Conservation (phyloP, 2,888 invertebrate species). For the Nemoura dubitans region DNA sequence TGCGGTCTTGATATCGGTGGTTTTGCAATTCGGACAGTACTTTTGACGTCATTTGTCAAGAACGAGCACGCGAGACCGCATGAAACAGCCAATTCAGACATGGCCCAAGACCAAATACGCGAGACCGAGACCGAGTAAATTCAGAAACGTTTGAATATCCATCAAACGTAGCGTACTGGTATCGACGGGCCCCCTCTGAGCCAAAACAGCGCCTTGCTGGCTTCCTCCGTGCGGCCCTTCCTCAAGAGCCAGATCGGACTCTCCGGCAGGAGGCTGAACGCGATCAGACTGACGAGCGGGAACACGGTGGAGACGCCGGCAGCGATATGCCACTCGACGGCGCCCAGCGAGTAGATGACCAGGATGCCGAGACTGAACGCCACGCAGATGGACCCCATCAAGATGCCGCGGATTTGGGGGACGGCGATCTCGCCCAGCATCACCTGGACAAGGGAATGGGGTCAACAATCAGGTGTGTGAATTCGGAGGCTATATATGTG, state of each 20-base stretch:
- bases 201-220: slow-evolving; percentile 66
- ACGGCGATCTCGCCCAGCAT: slow-evolving; percentile 80
- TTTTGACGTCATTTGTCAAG: too few species aligned
- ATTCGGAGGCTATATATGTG: too few species aligned
- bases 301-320: slow-evolving; percentile 70
- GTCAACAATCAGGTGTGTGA: too few species aligned
- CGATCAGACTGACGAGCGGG: slow-evolving; percentile 68
- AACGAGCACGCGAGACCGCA: too few species aligned
- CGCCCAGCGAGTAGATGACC: slow-evolving; percentile 76
- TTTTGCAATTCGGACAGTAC: too few species aligned
- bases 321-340: slow-evolving; percentile 73
- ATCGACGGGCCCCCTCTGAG: slow-evolving; percentile 54
- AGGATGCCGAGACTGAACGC: slow-evolving; percentile 80
- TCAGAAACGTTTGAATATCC: too few species aligned
- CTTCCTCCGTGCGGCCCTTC: slow-evolving; percentile 64
- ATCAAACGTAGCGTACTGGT: too few species aligned
- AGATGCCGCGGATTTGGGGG: slow-evolving; percentile 72
- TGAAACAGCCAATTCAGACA: too few species aligned
- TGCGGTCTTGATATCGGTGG: too few species aligned
- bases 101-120: too few species aligned
- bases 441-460: slow-evolving; percentile 66
- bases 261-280: slow-evolving; percentile 75
- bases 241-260: slow-evolving; percentile 79
- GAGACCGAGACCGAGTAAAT: too few species aligned
- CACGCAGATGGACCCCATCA: slow-evolving; percentile 76